Conservation (phyloP, 2,888 invertebrate species). For the Ormyrus thymus region DNA sequence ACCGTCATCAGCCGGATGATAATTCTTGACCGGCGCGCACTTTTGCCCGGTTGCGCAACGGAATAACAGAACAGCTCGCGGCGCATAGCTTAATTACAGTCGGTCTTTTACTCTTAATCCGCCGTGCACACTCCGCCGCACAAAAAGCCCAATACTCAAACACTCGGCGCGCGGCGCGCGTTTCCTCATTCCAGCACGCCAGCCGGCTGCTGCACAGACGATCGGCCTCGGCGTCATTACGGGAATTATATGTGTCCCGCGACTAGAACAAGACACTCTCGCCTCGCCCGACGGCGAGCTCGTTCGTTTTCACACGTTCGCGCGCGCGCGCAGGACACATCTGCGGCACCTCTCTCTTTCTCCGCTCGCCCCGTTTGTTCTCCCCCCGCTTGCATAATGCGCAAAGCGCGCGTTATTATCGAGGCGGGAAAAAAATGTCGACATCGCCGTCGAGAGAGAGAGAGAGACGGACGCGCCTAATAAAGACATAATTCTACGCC, state of each 20-base stretch:
- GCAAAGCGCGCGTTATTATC: constrained; percentile 1
- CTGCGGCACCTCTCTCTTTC: constrained; percentile 13
- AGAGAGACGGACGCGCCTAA: constrained; percentile 64
- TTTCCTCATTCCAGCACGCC: too few species aligned
- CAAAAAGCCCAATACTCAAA: too few species aligned
- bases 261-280: constrained; percentile 6
- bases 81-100: too few species aligned
- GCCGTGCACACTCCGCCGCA: too few species aligned
- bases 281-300: neutral
- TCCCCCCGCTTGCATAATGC: neutral
- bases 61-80: too few species aligned
- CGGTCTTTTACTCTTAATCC: too few species aligned
- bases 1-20: too few species aligned
- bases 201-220: too few species aligned
- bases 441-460: neutral
- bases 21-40: too few species aligned
- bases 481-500: constrained; percentile 70
- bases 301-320: constrained; percentile 35
- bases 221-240: constrained; percentile 3
- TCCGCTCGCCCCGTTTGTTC: neutral
- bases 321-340: constrained; percentile 10
- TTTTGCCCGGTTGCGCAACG: too few species aligned
- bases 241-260: constrained; percentile 7
- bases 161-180: too few species aligned
- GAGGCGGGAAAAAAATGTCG: neutral